Conservation (phyloP, 1,140 invertebrate species). For the Muscidifurax raptorellus region DNA sequence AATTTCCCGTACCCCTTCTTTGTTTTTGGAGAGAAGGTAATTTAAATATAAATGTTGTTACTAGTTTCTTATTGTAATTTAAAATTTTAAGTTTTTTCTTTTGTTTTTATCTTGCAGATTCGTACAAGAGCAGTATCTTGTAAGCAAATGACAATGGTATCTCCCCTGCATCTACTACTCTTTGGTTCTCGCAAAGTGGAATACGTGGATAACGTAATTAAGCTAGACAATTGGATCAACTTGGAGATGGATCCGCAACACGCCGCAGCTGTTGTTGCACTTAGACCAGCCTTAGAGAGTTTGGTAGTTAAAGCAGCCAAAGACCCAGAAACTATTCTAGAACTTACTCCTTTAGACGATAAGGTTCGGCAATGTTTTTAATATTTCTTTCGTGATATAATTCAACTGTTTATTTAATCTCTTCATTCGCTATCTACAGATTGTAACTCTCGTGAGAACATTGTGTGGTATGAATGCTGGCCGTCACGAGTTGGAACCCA, state of each 20-base stretch:
- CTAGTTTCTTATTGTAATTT: background rate
- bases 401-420: background rate
- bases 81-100: background rate
- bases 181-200: slow-evolving; percentile 95
- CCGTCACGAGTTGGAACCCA: slow-evolving; percentile 80
- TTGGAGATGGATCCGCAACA: slow-evolving; percentile 86
- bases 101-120: slow-evolving; percentile 77
- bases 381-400: slow-evolving; percentile 14
- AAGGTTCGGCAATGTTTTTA: slow-evolving; percentile 69
- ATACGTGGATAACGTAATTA: slow-evolving; percentile 81
- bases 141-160: slow-evolving; percentile 98
- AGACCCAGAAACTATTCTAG: slow-evolving; percentile 84
- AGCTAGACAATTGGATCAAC: slow-evolving; percentile 95
- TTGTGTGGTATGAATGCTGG: slow-evolving; percentile 85
- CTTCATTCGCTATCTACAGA: slow-evolving; percentile 67
- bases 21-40: slow-evolving; percentile 96
- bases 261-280: slow-evolving; percentile 88
- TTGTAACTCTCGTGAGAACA: slow-evolving; percentile 80
- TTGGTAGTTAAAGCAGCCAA: slow-evolving; percentile 86
- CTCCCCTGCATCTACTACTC: slow-evolving; percentile 93
- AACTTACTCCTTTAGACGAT: slow-evolving; percentile 76
- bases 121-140: slow-evolving; percentile 96
- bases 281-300: slow-evolving; percentile 91
- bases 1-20: slow-evolving; percentile 96
- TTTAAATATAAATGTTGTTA: slow-evolving; percentile 9